Percentiles rank a stretch among this genome's conserved stretches.
phyloP scores from a whole-genome alignment of 1,140 invertebrate species.

The Achroia grisella region DNA sequence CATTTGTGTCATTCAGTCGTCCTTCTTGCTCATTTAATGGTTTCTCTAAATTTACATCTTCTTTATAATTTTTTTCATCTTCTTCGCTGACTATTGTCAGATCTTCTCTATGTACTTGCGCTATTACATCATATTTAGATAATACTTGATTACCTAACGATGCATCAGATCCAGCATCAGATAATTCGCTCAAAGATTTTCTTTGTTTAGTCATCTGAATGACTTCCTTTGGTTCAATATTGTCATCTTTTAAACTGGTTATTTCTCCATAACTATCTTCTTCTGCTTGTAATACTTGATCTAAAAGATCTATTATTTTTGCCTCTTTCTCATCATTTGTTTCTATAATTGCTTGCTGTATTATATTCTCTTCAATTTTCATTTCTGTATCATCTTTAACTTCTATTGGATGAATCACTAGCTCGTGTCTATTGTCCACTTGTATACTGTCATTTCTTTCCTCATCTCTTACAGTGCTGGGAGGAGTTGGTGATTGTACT shows the following conservation, averaged over 20 bases:
- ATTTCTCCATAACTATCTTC: slow-evolving; percentile 56
- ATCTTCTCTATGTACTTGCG: slow-evolving; percentile 64
- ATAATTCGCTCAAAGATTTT: slow-evolving; percentile 55
- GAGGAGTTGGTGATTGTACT: slow-evolving; percentile 55
- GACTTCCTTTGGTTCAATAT: slow-evolving; percentile 19
- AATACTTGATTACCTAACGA: slow-evolving; percentile 59
- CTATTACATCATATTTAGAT: slow-evolving; percentile 68
- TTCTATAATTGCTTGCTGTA: slow-evolving; percentile 47
- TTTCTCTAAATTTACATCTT: slow-evolving; percentile 17
- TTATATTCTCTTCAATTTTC: slow-evolving; percentile 36
- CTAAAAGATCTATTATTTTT: slow-evolving; percentile 61
- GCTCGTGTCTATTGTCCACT: slow-evolving; percentile 14
- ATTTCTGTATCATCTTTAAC: slow-evolving; percentile 1
- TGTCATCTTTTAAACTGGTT: slow-evolving; percentile 40
- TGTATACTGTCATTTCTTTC: slow-evolving; percentile 20
- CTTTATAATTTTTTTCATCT: slow-evolving; percentile 33
- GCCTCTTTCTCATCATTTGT: slow-evolving; percentile 63
- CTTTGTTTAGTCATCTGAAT: slow-evolving; percentile 32
- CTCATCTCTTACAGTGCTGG: slow-evolving; percentile 35
- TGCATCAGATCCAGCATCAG: slow-evolving; percentile 61
- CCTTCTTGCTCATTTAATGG: slow-evolving; percentile 29
- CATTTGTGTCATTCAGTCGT: slow-evolving; percentile 44
- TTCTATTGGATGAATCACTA: slow-evolving; percentile 15
- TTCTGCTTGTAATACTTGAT: slow-evolving; percentile 64
- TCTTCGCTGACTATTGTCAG: slow-evolving; percentile 54